Conservation (phyloP, 2,797 vertebrate species). For the Girardinus metallicus region DNA sequence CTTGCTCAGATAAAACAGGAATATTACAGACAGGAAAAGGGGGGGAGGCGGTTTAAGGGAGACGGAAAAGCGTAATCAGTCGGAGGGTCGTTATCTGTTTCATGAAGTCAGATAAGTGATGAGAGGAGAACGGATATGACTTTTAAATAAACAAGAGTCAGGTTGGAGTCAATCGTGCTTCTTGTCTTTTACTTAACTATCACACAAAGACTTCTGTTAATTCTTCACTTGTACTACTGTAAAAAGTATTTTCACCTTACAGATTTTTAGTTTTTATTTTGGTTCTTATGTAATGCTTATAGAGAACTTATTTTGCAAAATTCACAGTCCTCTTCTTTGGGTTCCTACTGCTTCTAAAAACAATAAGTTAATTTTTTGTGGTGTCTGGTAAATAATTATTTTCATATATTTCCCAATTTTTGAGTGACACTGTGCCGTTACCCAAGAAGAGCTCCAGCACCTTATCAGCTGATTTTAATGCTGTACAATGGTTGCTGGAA, state of each 20-base stretch:
- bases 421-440: too few relatives aligned
- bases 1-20: slow-evolving; percentile 34
- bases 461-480: too few relatives aligned
- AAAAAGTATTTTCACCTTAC: background rate
- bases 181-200: background rate
- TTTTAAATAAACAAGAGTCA: slow-evolving; percentile 71
- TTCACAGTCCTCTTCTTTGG: too few relatives aligned
- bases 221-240: background rate
- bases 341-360: too few relatives aligned
- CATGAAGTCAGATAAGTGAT: slow-evolving; percentile 62
- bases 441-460: too few relatives aligned
- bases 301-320: too few relatives aligned
- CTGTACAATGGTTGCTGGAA: too few relatives aligned
- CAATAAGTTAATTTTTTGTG: too few relatives aligned
- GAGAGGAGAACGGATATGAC: slow-evolving; percentile 67
- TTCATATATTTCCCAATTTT: too few relatives aligned
- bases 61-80: slow-evolving; percentile 70
- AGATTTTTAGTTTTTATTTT: background rate
- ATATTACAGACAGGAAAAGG: slow-evolving; percentile 38
- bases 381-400: too few relatives aligned
- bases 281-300: background rate
- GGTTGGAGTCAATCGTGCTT: slow-evolving; percentile 50
- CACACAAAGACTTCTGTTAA: background rate
- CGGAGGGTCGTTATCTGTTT: slow-evolving; percentile 56
- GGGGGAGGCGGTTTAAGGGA: slow-evolving; percentile 13